Base-by-base conservation (phyloP, 2,888 invertebrate genomes). In the Limnephilus lunatus region DNA sequence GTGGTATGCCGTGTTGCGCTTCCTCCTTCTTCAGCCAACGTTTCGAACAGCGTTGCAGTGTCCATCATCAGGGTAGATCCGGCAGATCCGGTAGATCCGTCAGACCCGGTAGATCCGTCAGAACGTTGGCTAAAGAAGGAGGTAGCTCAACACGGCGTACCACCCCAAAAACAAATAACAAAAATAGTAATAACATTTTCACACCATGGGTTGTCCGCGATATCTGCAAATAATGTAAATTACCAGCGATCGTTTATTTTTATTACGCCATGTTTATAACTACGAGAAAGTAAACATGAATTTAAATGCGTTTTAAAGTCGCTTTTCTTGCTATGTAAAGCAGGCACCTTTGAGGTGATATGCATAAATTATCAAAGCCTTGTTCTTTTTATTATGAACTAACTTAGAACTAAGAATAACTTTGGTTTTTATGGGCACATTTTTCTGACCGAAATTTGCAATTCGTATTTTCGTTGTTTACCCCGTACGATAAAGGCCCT, bases 391-490 rank as follows among this genome's bases (percentile, higher is more conserved):
- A 1, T 0, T 68, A 25, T 9, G 68, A 68, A 25, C 68, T 19
- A 19, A 68, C 68, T 68, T 25, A 0, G 25, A 68, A n/a, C 68
- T 25, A 68, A n/a, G 83, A 35, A 32, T 35, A 83, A 25, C 35
- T 35, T 83, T 35, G 83, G 83, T 83, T 83, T 83, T 83, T 35
- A 83, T 35, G 35, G 9, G 14, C 35, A 15, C 35, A 68, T 83
- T 15, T 83, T 83, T 39, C 83, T 32, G 83, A 32, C 83, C 83
- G 83, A 83, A 83, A 83, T 83, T 83, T 83, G 83, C 83, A 83
- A 35, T 83, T 83, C 83, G 39, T 83, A 68, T 68, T 68, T 68
- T 83, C 35, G 83, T 83, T 39, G 39, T 39, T 68, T 68, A 68
- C 32, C 25, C 83, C 35, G 19, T 7, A 32, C 83, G 35, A 83